These are phyloP conservation scores for Cyclargus thomasi DNA, from an alignment of 1,140 invertebrate species.

Conservation along the genomic window DNA sequence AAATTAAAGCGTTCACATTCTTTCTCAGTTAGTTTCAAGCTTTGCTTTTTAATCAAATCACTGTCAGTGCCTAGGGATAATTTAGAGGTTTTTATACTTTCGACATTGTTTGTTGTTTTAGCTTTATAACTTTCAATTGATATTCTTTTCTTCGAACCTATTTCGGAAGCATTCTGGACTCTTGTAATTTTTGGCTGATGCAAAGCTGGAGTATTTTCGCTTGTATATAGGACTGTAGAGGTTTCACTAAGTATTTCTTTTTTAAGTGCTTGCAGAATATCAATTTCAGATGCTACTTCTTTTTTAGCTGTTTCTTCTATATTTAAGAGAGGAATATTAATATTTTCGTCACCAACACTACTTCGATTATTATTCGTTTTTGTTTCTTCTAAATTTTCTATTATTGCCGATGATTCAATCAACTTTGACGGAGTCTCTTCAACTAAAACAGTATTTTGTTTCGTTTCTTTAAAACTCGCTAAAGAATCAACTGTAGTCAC, in stretches of 20 bases:
- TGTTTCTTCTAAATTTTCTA: conserved; percentile 11
- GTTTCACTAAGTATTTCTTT: conserved; percentile 64
- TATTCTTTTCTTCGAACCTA: conserved; percentile 60
- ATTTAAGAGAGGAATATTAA: conserved; percentile 55
- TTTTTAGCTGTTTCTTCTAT: conserved; percentile 32
- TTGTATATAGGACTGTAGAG: conserved; percentile 34
- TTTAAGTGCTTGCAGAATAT: conserved; percentile 70
- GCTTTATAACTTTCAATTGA: conserved; percentile 72
- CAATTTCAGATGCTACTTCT: conserved; percentile 59
- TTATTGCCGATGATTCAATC: neutral
- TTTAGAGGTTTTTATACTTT: neutral
- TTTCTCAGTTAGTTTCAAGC: conserved; percentile 67
- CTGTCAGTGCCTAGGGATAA: neutral
- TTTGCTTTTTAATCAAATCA: conserved; percentile 46
- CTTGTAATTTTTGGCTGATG: conserved; percentile 64
- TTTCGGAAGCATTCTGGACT: conserved; percentile 54
- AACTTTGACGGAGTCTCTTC: neutral
- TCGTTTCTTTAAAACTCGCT: neutral
- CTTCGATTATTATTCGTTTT: conserved; percentile 15
- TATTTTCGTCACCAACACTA: conserved; percentile 9
- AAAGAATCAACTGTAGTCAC: no score
- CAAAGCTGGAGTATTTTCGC: conserved; percentile 43
- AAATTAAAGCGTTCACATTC: conserved; percentile 78
- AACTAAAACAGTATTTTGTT: neutral
- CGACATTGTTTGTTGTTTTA: conserved; percentile 30